These are phyloP conservation scores for Drosophila recens DNA, from an alignment of 2,888 invertebrate species.

Conservation along the genomic window DNA sequence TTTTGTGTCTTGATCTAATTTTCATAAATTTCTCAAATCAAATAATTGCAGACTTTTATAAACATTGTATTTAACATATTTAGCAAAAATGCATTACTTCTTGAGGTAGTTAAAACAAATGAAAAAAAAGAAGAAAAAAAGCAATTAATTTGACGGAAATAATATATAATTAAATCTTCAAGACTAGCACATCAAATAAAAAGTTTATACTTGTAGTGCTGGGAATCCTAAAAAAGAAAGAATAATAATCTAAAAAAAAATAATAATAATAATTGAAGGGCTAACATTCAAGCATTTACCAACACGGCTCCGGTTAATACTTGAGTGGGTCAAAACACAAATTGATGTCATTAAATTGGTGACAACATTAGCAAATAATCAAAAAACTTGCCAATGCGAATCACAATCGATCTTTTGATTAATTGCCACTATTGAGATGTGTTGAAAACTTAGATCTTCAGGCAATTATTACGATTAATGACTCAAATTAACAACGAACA, in stretches of 20 bases:
- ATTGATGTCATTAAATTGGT: neutral
- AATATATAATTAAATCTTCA: neutral
- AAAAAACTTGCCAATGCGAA: conserved; percentile 15
- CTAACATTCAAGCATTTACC: neutral
- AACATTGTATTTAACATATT: neutral
- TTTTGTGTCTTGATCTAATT: neutral
- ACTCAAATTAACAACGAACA: conserved; percentile 14
- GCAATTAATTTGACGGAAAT: neutral
- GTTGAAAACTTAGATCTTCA: conserved; percentile 12
- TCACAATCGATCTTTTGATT: conserved; percentile 25
- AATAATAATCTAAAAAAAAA: neutral
- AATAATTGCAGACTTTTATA: neutral
- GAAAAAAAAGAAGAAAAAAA: neutral
- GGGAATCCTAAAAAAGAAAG: too few relatives aligned
- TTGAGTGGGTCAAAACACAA: too few relatives aligned
- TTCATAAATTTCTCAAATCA: neutral
- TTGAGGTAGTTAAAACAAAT: too few relatives aligned
- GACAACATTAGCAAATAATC: neutral
- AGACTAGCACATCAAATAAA: too few relatives aligned
- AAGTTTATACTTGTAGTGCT: too few relatives aligned
- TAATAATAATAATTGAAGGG: too few relatives aligned
- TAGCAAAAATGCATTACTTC: neutral
- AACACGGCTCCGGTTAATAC: too few relatives aligned
- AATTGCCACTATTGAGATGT: conserved; percentile 17
- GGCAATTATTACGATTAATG: conserved; percentile 21